Conservation (phyloP, 2,888 invertebrate species). For the Microchrysa polita region DNA sequence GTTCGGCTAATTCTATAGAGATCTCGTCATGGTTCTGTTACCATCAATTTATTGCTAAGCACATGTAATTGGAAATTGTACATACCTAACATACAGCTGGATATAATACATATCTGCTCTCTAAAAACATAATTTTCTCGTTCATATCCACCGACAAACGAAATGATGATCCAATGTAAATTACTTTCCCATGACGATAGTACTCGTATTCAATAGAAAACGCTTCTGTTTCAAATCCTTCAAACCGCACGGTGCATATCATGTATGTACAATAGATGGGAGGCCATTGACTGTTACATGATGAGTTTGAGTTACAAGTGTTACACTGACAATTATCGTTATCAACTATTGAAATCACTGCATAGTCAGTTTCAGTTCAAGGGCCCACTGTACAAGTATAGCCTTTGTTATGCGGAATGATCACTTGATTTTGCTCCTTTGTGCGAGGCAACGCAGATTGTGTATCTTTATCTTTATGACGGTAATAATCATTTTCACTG, state of each 20-base stretch:
- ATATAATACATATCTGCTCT: neutral
- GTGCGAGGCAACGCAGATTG: neutral
- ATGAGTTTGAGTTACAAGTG: conserved; percentile 35
- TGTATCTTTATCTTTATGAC: conserved; percentile 5
- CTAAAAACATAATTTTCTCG: too few relatives aligned
- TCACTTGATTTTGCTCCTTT: neutral
- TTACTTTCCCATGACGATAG: conserved; percentile 33
- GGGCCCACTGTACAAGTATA: neutral
- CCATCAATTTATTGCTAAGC: neutral
- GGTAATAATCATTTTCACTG: conserved; percentile 1
- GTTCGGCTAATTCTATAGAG: neutral
- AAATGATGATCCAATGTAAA: conserved; percentile 32
- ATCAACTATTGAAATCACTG: conserved; percentile 2
- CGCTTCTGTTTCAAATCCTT: conserved; percentile 22
- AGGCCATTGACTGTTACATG: conserved; percentile 25
- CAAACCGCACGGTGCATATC: too few relatives aligned
- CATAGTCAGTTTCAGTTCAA: too few relatives aligned
- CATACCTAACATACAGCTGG: neutral
- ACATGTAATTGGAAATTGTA: conserved; percentile 27
- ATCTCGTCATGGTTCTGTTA: conserved; percentile 8
- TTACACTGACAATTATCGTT: conserved; percentile 26
- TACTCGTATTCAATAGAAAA: neutral
- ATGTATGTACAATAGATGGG: neutral
- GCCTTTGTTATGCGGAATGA: neutral
- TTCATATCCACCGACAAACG: neutral